Base-by-base conservation (phyloP, 2,797 vertebrate species). In the Orestias chungarensis region DNA sequence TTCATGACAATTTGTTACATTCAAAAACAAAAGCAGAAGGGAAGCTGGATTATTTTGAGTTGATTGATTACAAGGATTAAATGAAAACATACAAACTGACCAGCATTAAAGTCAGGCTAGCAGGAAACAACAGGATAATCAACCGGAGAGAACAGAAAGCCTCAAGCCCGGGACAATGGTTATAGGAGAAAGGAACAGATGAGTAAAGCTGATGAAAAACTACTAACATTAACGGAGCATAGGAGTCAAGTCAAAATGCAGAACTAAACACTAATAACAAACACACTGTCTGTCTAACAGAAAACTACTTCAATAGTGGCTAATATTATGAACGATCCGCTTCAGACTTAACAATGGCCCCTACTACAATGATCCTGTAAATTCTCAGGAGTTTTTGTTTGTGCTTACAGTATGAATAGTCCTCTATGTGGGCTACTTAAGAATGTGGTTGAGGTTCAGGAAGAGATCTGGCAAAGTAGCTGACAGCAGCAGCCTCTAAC, bases 401-500 rank as follows among this genome's bases (percentile, higher is more conserved):
- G 44, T 65, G 10, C 54, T 25, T n/a, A 57, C 12, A 35, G n/a
- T 70, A 27, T 70, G 20, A 70, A 74, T 76, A 70, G 71, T 80
- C 29, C 55, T 64, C 31, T 12, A 40, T 78, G 20, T 31, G 69
- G 47, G 59, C 59, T 49, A 35, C 25, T 75, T n/a, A 71, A 55
- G 72, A 27, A 66, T 74, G 38, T 55, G 47, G 18, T 23, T 14
- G 27, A 57, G 66, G 70, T 81, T 85, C 46, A 73, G 38, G 20
- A 44, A 69, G 64, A 79, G 68, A 57, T 86, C 74, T 70, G 74
- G 71, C 3, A 35, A 68, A 75, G 71, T 50, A 66, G 78, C 70
- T 77, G 73, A 86, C 74, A 73, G 74, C 71, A 69, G 66, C 66
- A 66, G 81, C 74, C 47, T 49, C 47, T 61, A 66, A 88, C 73